These are phyloP conservation scores for Leuctra nigra DNA, from an alignment of 2,888 invertebrate species.

Conservation along the genomic window DNA sequence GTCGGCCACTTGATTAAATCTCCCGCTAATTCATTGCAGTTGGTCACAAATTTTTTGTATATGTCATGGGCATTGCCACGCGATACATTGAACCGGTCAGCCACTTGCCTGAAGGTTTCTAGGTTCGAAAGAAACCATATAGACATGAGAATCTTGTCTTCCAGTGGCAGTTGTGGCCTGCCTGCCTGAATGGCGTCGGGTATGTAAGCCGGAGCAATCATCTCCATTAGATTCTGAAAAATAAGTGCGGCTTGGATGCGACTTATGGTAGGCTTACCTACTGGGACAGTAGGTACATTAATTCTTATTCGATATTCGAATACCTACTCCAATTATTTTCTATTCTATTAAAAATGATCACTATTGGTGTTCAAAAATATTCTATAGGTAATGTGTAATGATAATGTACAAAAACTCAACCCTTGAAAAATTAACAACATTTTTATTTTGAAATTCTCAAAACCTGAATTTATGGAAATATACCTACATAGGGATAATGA, in stretches of 20 bases:
- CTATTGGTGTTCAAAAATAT: no score
- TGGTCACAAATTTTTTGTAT: background rate
- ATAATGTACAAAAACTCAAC: no score
- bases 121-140: conserved; percentile 1
- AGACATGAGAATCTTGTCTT: background rate
- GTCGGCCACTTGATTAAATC: background rate
- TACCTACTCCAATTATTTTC: no score
- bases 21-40: background rate
- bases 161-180: background rate
- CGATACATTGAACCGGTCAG: background rate
- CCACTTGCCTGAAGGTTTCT: background rate
- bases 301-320: background rate
- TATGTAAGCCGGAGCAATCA: background rate
- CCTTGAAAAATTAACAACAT: no score
- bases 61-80: background rate
- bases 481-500: no score
- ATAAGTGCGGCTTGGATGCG: no score
- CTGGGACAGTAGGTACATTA: no score
- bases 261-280: no score
- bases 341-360: no score
- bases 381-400: no score
- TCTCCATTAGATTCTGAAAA: background rate
- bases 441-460: no score
- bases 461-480: no score
- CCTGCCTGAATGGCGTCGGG: background rate